phyloP scores from a whole-genome alignment of 1,140 invertebrate species.

The Diploscapter pachys region DNA sequence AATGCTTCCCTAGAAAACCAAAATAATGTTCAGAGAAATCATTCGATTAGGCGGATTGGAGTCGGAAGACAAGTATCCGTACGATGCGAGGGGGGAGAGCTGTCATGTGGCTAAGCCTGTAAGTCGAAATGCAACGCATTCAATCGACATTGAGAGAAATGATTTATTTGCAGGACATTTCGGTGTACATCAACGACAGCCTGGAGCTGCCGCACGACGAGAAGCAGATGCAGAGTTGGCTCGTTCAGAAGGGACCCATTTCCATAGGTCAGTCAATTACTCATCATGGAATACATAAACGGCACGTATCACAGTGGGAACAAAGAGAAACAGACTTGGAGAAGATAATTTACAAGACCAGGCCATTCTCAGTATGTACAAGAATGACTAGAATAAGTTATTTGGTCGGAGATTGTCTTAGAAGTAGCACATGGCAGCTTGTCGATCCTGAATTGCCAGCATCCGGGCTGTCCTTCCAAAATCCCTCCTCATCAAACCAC shows the following conservation, averaged over 20 bases:
- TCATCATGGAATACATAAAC: not conserved
- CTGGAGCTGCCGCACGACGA: constrained; percentile 86
- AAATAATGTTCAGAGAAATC: constrained; percentile 54
- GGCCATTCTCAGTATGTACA: not conserved
- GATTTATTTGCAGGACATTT: constrained; percentile 43
- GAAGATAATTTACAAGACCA: no score
- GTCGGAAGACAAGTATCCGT: constrained; percentile 84
- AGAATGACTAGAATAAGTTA: not conserved
- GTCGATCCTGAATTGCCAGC: not conserved
- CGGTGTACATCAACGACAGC: constrained; percentile 75
- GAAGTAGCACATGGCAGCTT: constrained; percentile 7
- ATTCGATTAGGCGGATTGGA: constrained; percentile 75
- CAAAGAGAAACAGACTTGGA: not conserved
- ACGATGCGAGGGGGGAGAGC: constrained; percentile 68
- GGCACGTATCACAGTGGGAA: not conserved
- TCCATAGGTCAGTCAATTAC: constrained; percentile 70
- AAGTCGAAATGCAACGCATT: not conserved
- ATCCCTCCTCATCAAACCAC: constrained; percentile 22
- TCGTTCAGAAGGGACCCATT: constrained; percentile 85
- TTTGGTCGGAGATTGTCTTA: not conserved
- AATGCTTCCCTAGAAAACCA: not conserved
- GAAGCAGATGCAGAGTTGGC: constrained; percentile 82
- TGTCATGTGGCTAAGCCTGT: constrained; percentile 45
- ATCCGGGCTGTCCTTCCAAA: constrained; percentile 16
- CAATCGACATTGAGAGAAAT: not conserved